Evolutionary conservation across 2,113 vertebrate genomes (phyloP).

Genomic region (Poecile atricapillus): DNA sequence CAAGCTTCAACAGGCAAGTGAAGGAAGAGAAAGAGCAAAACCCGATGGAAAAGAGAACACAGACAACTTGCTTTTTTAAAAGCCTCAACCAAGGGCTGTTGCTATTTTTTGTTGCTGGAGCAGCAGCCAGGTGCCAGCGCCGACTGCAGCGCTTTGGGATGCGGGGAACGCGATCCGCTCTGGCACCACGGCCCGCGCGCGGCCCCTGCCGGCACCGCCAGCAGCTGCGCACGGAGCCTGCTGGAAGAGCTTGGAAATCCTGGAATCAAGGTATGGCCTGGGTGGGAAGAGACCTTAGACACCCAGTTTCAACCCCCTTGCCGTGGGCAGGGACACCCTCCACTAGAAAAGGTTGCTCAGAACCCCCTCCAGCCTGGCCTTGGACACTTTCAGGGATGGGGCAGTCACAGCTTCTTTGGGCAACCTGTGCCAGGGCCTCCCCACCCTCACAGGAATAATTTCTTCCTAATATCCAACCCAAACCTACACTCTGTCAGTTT

Average conservation of each 20-base stretch:
- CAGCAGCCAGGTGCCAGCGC: background rate
- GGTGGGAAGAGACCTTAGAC: background rate
- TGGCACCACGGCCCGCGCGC: background rate
- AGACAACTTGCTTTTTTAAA: background rate
- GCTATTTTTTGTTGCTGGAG: background rate
- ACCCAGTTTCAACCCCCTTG: background rate
- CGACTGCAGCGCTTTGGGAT: background rate
- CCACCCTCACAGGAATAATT: background rate
- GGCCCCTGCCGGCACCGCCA: background rate
- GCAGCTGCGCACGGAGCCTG: background rate
- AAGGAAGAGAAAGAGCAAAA: background rate
- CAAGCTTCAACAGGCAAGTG: background rate
- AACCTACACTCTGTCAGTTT: background rate
- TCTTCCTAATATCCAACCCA: background rate
- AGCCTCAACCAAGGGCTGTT: background rate
- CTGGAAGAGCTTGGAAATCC: rapidly evolving
- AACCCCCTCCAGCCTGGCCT: background rate
- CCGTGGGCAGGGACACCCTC: background rate
- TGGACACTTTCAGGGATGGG: background rate
- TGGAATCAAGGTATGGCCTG: background rate
- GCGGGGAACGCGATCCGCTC: background rate
- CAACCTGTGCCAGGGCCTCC: background rate
- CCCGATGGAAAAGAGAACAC: background rate
- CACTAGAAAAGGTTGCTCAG: background rate
- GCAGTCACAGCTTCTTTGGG: background rate